Percentiles rank a stretch among this genome's conserved stretches.
Evolutionary conservation across 1,140 invertebrate species (phyloP).

Genomic region (Drosophila kurseongensis): DNA sequence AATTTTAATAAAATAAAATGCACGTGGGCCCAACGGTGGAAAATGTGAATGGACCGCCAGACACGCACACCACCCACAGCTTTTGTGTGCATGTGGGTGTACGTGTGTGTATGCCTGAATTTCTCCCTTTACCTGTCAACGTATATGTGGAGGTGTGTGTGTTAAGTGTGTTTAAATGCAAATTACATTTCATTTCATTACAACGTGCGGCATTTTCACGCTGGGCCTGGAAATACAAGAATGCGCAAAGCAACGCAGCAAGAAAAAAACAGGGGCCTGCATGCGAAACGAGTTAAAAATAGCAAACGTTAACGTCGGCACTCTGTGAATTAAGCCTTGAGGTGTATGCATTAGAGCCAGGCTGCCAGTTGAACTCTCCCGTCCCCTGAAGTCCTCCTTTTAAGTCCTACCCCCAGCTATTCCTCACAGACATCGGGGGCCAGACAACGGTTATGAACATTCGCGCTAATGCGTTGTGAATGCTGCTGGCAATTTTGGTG

Average conservation of each 20-base stretch:
- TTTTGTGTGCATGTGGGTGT: slow-evolving; percentile 23
- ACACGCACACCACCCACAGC: neutral
- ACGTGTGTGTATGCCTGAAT: neutral
- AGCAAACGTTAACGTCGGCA: slow-evolving; percentile 71
- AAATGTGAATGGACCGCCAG: slow-evolving; percentile 70
- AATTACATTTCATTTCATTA: slow-evolving; percentile 83
- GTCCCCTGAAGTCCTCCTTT: neutral
- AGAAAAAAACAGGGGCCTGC: slow-evolving; percentile 40
- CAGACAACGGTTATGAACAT: slow-evolving; percentile 75
- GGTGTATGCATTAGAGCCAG: slow-evolving; percentile 72
- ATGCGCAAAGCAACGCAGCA: slow-evolving; percentile 40
- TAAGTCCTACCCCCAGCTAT: slow-evolving; percentile 15
- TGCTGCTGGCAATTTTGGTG: slow-evolving; percentile 63
- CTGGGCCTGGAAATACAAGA: slow-evolving; percentile 60
- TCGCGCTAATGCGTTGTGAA: slow-evolving; percentile 77
- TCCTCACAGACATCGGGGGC: slow-evolving; percentile 20
- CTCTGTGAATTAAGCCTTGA: slow-evolving; percentile 61
- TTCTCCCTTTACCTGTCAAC: slow-evolving; percentile 25
- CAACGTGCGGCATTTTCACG: slow-evolving; percentile 73
- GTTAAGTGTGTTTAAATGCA: slow-evolving; percentile 71
- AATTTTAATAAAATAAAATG: slow-evolving; percentile 83
- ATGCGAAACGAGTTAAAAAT: slow-evolving; percentile 79
- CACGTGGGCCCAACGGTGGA: slow-evolving; percentile 61
- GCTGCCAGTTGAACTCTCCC: slow-evolving; percentile 52
- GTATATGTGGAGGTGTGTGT: neutral